phyloP scores from a whole-genome alignment of 2,797 vertebrate genomes.

The Megalops cyprinoides region DNA sequence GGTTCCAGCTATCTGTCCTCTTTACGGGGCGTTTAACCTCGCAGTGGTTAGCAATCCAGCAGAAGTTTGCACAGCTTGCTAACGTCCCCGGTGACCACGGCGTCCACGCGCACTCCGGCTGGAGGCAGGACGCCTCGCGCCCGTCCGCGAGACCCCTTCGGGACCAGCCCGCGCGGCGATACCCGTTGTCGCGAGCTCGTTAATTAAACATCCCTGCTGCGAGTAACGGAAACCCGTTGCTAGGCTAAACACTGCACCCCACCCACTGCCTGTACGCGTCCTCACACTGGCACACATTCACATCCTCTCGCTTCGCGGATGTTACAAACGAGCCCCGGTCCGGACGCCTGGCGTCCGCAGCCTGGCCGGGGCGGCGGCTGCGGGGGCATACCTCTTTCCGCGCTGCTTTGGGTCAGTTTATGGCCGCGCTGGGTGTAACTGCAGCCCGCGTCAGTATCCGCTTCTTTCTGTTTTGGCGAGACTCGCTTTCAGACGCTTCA shows the following conservation, averaged over 20 bases:
- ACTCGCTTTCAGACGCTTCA: slow-evolving; percentile 54
- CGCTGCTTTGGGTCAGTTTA: slow-evolving; percentile 27
- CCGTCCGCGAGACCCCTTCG: not conserved
- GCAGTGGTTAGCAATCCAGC: not conserved
- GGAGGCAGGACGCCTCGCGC: not conserved
- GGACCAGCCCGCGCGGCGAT: not conserved
- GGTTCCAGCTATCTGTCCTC: not conserved
- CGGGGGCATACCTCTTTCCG: slow-evolving; percentile 49
- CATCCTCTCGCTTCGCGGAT: not conserved
- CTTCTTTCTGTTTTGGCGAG: slow-evolving; percentile 55
- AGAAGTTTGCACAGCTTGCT: not conserved
- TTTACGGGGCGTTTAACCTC: not conserved
- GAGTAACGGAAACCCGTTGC: slow-evolving; percentile 56
- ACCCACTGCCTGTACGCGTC: slow-evolving; percentile 32
- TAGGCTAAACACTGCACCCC: slow-evolving; percentile 53
- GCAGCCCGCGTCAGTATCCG: slow-evolving; percentile 31
- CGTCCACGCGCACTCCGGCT: not conserved
- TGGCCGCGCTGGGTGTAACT: slow-evolving; percentile 25
- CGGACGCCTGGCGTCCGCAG: not conserved
- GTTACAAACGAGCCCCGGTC: slow-evolving; percentile 15
- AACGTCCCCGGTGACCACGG: not conserved
- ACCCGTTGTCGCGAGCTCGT: slow-evolving; percentile 23
- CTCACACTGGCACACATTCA: not conserved
- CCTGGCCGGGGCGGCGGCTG: not conserved
- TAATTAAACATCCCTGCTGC: slow-evolving; percentile 22